Conservation (phyloP, 2,797 vertebrate genomes). For the Protonibea diacanthus region DNA sequence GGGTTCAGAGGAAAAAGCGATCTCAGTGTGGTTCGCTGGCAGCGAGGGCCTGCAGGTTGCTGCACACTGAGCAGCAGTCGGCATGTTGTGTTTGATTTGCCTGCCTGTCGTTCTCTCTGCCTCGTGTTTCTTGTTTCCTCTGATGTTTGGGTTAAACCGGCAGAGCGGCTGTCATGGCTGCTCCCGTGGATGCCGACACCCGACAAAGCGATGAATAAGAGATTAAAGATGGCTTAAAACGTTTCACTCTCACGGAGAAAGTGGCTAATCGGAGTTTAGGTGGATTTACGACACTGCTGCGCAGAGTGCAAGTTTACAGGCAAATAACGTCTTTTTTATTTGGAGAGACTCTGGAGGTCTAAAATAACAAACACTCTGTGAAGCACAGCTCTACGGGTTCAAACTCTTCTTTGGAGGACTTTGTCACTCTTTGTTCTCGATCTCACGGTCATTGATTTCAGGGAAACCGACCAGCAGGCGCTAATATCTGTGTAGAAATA, state of each 20-base stretch:
- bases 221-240: slow-evolving; percentile 31
- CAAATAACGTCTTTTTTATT: neutral
- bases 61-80: slow-evolving; percentile 13
- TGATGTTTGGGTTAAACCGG: slow-evolving; percentile 51
- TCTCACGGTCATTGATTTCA: no score
- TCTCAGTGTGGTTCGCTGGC: slow-evolving; percentile 16
- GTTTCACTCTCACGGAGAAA: slow-evolving; percentile 37
- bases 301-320: neutral
- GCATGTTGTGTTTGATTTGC: slow-evolving; percentile 43
- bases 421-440: no score
- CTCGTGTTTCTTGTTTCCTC: slow-evolving; percentile 21
- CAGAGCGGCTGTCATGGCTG: slow-evolving; percentile 29
- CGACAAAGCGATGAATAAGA: slow-evolving; percentile 33
- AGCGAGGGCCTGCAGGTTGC: slow-evolving; percentile 23
- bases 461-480: no score
- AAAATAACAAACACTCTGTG: no score
- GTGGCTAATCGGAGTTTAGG: slow-evolving; percentile 28
- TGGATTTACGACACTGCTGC: neutral
- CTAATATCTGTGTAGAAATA: no score
- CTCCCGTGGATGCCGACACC: slow-evolving; percentile 12
- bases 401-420: no score
- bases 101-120: neutral
- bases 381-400: no score
- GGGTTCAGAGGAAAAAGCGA: neutral
- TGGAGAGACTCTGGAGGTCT: no score